Conservation (phyloP, 2,888 invertebrate species). For the Drosophila mimica region DNA sequence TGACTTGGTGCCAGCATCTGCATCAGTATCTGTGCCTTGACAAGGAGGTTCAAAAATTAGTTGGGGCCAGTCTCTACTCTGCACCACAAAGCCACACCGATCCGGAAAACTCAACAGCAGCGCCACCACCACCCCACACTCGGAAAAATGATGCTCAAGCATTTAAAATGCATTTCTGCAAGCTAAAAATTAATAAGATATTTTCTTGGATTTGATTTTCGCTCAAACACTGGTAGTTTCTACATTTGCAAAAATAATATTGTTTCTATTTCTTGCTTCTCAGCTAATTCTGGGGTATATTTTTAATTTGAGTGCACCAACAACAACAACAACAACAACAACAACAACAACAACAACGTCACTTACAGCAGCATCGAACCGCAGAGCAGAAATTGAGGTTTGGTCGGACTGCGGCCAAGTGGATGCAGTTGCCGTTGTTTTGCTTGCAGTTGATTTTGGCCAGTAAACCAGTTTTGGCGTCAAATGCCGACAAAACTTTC, state of each 20-base stretch:
- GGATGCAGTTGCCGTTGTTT: slow-evolving; percentile 22
- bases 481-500: slow-evolving; percentile 69
- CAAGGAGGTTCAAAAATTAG: slow-evolving; percentile 60
- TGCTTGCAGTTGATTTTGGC: slow-evolving; percentile 36
- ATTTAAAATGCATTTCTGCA: too few relatives aligned
- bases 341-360: background rate
- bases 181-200: background rate
- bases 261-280: background rate
- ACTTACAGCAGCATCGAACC: slow-evolving; percentile 22
- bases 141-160: background rate
- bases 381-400: slow-evolving; percentile 60
- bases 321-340: too few relatives aligned
- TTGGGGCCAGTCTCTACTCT: slow-evolving; percentile 29
- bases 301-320: background rate
- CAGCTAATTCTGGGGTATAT: background rate
- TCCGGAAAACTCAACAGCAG: slow-evolving; percentile 12
- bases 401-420: slow-evolving; percentile 45
- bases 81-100: slow-evolving; percentile 33
- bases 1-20: slow-evolving; percentile 24
- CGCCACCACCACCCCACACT: slow-evolving; percentile 14
- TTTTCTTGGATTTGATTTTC: background rate
- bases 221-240: background rate
- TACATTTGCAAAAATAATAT: background rate
- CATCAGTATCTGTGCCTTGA: slow-evolving; percentile 18
- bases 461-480: slow-evolving; percentile 69